phyloP scores from a whole-genome alignment of 2,113 vertebrate species.

The Gorsachius goisagi region DNA sequence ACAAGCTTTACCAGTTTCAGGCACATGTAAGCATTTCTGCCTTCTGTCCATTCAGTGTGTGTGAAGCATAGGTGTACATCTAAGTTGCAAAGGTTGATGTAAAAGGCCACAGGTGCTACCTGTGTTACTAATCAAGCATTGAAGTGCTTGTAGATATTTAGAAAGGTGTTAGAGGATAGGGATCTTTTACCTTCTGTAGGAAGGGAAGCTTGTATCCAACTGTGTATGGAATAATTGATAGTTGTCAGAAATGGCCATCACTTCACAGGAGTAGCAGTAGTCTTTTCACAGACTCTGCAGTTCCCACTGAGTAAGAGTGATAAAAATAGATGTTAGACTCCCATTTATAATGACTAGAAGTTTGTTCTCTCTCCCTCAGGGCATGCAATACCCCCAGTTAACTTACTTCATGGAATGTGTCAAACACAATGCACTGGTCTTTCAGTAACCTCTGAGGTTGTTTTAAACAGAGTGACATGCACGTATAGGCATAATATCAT shows the following conservation, averaged over 20 bases:
- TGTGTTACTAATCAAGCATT: neutral
- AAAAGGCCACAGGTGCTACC: neutral
- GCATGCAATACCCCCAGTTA: neutral
- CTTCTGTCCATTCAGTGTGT: neutral
- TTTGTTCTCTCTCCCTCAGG: neutral
- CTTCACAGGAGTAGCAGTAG: neutral
- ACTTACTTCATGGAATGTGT: neutral
- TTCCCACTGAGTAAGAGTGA: neutral
- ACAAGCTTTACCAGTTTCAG: slow-evolving; percentile 77
- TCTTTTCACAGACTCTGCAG: neutral
- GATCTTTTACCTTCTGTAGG: neutral
- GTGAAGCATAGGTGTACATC: neutral
- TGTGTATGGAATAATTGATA: neutral
- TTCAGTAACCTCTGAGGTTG: neutral
- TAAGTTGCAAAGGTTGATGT: neutral
- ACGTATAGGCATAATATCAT: neutral
- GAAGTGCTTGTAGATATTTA: neutral
- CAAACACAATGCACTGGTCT: neutral
- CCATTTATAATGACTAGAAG: neutral
- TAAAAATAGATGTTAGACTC: neutral
- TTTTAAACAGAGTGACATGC: neutral
- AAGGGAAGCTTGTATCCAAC: neutral
- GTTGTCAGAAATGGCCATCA: neutral
- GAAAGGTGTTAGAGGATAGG: neutral
- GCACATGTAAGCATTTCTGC: slow-evolving; percentile 70